These are phyloP conservation scores for Ceratitis capitata DNA, from an alignment of 1,140 invertebrate genomes.

Conservation along the genomic window DNA sequence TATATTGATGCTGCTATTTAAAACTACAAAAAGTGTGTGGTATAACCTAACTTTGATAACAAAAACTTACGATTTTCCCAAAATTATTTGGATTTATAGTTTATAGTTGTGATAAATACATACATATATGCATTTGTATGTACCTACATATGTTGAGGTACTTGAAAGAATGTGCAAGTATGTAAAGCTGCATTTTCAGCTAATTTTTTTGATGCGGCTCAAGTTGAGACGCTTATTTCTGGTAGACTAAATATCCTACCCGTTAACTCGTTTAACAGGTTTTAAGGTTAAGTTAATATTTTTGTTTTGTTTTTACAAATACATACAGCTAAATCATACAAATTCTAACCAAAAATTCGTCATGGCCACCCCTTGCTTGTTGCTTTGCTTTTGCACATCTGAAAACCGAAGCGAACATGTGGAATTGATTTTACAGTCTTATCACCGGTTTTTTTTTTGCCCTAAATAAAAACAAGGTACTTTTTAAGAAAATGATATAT, in stretches of 20 bases:
- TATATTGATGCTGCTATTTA: no score
- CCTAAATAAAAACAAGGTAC: background rate
- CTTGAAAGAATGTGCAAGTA: no score
- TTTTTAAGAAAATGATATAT: background rate
- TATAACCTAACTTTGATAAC: background rate
- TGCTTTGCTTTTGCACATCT: background rate
- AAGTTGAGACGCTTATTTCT: background rate
- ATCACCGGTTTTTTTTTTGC: background rate
- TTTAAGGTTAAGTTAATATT: conserved; percentile 18
- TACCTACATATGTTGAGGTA: background rate
- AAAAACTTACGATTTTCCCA: background rate
- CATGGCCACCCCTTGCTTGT: background rate
- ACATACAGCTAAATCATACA: background rate
- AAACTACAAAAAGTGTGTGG: no score
- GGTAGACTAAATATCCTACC: background rate
- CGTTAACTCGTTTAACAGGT: background rate
- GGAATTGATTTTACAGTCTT: background rate
- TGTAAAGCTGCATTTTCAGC: background rate
- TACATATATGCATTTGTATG: background rate
- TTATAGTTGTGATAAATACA: background rate
- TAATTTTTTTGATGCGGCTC: background rate
- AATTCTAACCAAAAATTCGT: conserved; percentile 4
- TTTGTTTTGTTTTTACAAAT: conserved; percentile 13
- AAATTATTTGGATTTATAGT: background rate
- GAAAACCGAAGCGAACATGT: background rate